Evolutionary conservation across 1,140 invertebrate genomes (phyloP).

Genomic region (Anastrepha ludens): DNA sequence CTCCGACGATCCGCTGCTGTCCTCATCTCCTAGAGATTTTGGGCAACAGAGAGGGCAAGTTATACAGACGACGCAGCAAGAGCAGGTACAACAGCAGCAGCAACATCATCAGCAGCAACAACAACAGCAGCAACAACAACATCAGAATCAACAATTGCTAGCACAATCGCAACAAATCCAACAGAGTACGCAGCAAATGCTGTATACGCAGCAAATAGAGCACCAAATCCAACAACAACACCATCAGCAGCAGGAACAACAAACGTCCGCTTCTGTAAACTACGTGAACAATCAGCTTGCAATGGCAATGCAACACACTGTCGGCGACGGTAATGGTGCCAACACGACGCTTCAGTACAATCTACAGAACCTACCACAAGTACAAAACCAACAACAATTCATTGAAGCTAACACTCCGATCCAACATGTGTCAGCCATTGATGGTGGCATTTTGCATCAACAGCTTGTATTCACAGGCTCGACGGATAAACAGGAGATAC

Average conservation of each 20-base stretch:
- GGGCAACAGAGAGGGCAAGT: conserved; percentile 74
- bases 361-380: conserved; percentile 56
- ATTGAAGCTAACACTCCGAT: conserved; percentile 44
- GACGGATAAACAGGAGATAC: conserved; percentile 50
- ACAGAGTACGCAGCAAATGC: conserved; percentile 17
- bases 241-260: conserved; percentile 40
- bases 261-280: not conserved
- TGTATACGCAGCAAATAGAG: conserved; percentile 56
- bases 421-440: conserved; percentile 10
- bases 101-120: conserved; percentile 59
- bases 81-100: conserved; percentile 58
- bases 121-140: conserved; percentile 59
- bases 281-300: conserved; percentile 43
- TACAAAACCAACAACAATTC: conserved; percentile 57
- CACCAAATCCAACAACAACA: conserved; percentile 41
- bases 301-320: conserved; percentile 10
- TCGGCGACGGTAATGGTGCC: not conserved
- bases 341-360: conserved; percentile 60
- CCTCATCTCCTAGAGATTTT: conserved; percentile 87
- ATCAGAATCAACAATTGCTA: conserved; percentile 58
- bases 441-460: conserved; percentile 58
- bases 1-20: conserved; percentile 87
- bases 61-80: conserved; percentile 59
- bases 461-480: conserved; percentile 52
- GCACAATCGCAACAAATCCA: conserved; percentile 18